Base-by-base conservation (phyloP, 2,888 invertebrate species). In the Cataglyphis altisquamis region DNA sequence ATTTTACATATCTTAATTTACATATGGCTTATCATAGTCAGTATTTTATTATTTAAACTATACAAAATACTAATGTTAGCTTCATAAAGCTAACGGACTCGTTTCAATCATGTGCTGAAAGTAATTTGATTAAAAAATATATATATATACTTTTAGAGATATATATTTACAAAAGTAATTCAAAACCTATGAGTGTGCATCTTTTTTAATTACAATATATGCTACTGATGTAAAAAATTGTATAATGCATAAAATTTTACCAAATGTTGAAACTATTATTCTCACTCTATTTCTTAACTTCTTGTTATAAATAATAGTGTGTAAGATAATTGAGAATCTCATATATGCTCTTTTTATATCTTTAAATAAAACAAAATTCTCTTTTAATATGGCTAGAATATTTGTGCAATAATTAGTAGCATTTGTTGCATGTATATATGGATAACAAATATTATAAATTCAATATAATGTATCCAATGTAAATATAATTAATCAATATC, bases 121-220 rank as follows among this genome's bases (percentile, higher is more conserved):
- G 88, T 89, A 74, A 88, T 90, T 89, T 84, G 86, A 90, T 90
- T 90, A 86, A 90, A 92, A 92, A 92, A 93, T 91, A 92, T 91
- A 92, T 29, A 25, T 88, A 88, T 89, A 87, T 87, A 86, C 82
- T 90, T 88, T 91, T 75, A 81, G 82, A 52, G 8, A 52, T 52
- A 90, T 89, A 88, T 91, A 90, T 91, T 83, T 92, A 92, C 89
- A 92, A 91, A 90, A 88, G 87, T 80, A 89, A 85, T 84, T 82
- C 75, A 82, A 82, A 78, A 84, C 64, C 60, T 87, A 85, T 84
- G 62, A 67, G 83, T 52, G 52, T n/a, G n/a, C n/a, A 48, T 52
- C n/a, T 73, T 45, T 68, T 84, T 85, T 82, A 83, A 41, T 78
- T 87, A 73, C 70, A 88, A 86, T 45, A 12, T 81, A 45, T 66